Evolutionary conservation across 2,797 vertebrate species (phyloP), one percentile per base, ranked within the genome.

Genomic region (Anabacerthia variegaticeps): DNA sequence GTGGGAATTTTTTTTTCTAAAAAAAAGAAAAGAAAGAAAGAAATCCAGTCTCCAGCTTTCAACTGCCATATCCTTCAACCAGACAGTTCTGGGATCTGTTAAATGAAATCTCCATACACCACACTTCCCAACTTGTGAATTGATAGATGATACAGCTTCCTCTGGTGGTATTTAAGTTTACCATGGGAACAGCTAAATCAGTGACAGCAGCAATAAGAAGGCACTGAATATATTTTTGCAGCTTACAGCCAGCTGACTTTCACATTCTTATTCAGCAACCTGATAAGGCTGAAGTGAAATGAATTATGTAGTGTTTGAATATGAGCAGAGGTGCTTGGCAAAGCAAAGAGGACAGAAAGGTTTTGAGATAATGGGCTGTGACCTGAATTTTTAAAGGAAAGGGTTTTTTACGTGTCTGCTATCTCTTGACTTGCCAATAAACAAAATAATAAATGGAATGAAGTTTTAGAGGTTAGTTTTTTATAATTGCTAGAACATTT

Each of bases 111-210:
- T 92, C 67, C 59, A 51, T 92, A 49, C 71, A 96, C 80, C 88
- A 85, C 89, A 61, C 94, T 96, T 93, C 63, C 55, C 74, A 93
- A 43, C 91, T 81, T 76, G 93, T 92, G 88, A 93, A 90, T 37
- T 92, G 85, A 92, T 91, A 88, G 79, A 77, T 94, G 85, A 66
- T 88, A 69, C 49, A 88, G 74, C 71, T 95, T 96, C 71, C 85
- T 71, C 52, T 20, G 43, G 22, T 88, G 93, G 18, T 95, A 92
- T 90, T 94, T 89, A 24, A 92, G 59, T 93, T 94, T 93, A 74
- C 87, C 93, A 92, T 91, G 92, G 89, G 89, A 96, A 94, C 92
- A 90, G 83, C 91, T 91, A 92, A 67, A 92, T 78, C 83, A 68
- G 81, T 62, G 91, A 88, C 87, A 94, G 96, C 92, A 92, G 87